Evolutionary conservation across 2,113 vertebrate species (phyloP), one percentile per base, ranked within the genome.

Genomic region (Vulpes ferrilata): DNA sequence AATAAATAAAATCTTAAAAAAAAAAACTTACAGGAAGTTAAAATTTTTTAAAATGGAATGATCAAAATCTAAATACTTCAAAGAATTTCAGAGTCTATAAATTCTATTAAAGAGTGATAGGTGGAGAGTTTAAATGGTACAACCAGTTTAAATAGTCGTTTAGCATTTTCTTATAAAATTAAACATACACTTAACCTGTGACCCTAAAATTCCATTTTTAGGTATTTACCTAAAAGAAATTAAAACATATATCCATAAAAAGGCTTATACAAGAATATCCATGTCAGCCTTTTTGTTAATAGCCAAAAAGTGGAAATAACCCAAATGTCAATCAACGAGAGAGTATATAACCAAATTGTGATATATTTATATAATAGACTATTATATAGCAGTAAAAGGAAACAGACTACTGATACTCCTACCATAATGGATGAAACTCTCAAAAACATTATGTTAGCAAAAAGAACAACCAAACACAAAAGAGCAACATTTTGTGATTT

Each of bases 111-210:
- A 57, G 35, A 87, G 30, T 59, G 15, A 22, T 69, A 55, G 64
- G 53, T 81, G 48, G 59, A 85, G 74, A 74, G 11, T 85, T 93
- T 86, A 85, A 82, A 51, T 81, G 30, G 38, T n/a, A 7, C 12
- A 67, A 55, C 51, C 25, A 9, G 78, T 84, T 64, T 71, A 5
- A 57, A 79, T 27, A 38, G 19, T 62, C 67, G 4, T 81, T 92
- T 30, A 80, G 64, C 38, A 53, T 22, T 65, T 96, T 95, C 35
- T 95, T 86, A 51, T 59, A 88, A 88, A 96, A 57, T 91, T 97
- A 88, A 90, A 53, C 11, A 67, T 67, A 60, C 4, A 73, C 5
- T 48, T 93, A 69, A 27, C 62, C 80, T 71, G 27, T 57, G 48
- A 65, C 30, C 20, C 7, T 94, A 12, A 51, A 73, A 55, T 73